Evolutionary conservation across 2,113 vertebrate species (phyloP), one percentile per base, ranked within the genome.

Genomic region (Spermophilus dauricus): DNA sequence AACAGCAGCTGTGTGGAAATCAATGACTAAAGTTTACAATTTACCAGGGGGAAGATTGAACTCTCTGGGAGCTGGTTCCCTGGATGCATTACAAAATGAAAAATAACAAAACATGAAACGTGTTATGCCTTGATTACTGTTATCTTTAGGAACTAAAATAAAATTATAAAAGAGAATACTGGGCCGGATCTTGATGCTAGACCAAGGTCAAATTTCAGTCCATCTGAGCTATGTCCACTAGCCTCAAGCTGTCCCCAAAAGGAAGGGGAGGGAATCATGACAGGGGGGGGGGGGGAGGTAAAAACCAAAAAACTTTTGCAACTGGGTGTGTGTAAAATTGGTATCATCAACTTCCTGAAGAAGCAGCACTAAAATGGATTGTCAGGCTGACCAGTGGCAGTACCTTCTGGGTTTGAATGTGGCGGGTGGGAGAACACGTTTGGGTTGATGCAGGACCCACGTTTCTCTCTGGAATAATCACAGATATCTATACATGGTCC

Each of bases 21-120:
- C 4, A 8, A 61, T n/a, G 10, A 3, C 18, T n/a, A 28, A 77
- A 30, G 72, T 65, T 26, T 9, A 39, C 34, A 63, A n/a, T 8
- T 26, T 48, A 12, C 70, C 12, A 2, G 3, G 4, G 16, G 37
- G 6, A 0, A 14, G 8, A 17, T 30, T 1, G 3, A 20, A 22
- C n/a, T 7, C 16, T 9, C 48, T 13, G 10, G 48, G 53, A 42
- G 16, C 9, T 39, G n/a, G 4, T 56, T 73, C 86, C 24, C 5
- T 42, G 28, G 6, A 7, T 61, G 70, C 28, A 8, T 34, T 13
- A 34, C 30, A 53, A 75, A 32, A 75, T 30, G 22, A 4, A 45
- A 30, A 88, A 17, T 12, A 32, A 61, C 9, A 13, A 37, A 75
- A 10, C 0, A 34, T 16, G 13, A 70, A 75, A 10, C 0, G 24